A percentile compares a stretch with the other conserved stretches of the same genome.
phyloP scores from a whole-genome alignment of 2,888 invertebrate species.

The Caenorhabditis uteleia region DNA sequence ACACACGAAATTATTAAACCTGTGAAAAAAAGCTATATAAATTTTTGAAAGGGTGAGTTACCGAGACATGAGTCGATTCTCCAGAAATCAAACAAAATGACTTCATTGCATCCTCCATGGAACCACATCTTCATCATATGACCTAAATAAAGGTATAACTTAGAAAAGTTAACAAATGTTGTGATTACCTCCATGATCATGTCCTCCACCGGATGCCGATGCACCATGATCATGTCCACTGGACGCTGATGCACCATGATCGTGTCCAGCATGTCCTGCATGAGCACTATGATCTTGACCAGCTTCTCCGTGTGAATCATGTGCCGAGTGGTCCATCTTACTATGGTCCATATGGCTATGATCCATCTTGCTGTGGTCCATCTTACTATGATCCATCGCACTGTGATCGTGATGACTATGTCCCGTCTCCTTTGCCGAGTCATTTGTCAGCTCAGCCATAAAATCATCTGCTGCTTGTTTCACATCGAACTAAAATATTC shows the following conservation, averaged over 20 bases:
- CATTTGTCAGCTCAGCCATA: constrained; percentile 1
- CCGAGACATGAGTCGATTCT: constrained; percentile 43
- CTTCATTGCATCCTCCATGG: constrained; percentile 63
- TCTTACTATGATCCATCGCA: no score
- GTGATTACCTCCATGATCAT: constrained; percentile 4
- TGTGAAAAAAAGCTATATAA: constrained; percentile 16
- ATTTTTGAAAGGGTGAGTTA: constrained; percentile 1
- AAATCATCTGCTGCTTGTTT: constrained; percentile 1
- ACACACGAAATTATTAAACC: constrained; percentile 85
- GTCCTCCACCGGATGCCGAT: no score
- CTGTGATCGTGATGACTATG: neutral
- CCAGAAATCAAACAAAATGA: constrained; percentile 68
- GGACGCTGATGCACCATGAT: neutral
- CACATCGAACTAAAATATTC: constrained; percentile 1
- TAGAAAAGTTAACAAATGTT: neutral
- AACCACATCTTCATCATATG: constrained; percentile 67
- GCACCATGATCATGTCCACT: neutral
- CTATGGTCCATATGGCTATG: no score
- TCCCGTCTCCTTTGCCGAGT: neutral
- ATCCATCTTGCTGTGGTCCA: no score
- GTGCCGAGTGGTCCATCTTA: no score
- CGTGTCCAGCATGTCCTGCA: no score
- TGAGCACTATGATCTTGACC: neutral
- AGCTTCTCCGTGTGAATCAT: no score
- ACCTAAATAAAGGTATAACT: neutral